Evolutionary conservation across 2,888 invertebrate species (phyloP).

Genomic region (Leuctra nigra): DNA sequence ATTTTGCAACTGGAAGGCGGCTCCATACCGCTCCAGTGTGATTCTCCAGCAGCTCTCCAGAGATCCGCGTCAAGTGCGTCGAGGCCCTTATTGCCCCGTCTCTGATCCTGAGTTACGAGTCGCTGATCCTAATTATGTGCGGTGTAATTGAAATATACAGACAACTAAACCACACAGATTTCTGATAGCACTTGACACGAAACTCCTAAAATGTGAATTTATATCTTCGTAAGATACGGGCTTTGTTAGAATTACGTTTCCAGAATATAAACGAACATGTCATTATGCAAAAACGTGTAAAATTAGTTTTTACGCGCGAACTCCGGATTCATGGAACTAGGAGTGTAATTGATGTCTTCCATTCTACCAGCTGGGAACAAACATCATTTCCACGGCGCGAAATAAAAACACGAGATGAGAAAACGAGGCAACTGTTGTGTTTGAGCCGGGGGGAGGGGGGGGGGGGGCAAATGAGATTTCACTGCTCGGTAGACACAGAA

Average conservation of each 20-base stretch:
- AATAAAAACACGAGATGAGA: slow-evolving; percentile 16
- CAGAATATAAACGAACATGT: slow-evolving; percentile 12
- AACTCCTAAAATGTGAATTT: slow-evolving; percentile 12
- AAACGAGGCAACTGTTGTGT: not conserved
- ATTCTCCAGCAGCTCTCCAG: too few relatives aligned
- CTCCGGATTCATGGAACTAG: slow-evolving; percentile 1
- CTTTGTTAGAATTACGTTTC: slow-evolving; percentile 11
- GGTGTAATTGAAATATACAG: too few relatives aligned
- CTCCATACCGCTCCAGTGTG: too few relatives aligned
- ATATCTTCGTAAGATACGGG: not conserved
- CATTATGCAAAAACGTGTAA: slow-evolving; percentile 15
- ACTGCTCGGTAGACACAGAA: slow-evolving; percentile 1
- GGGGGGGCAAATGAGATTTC: slow-evolving; percentile 15
- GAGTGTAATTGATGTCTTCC: slow-evolving; percentile 8
- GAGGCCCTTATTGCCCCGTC: too few relatives aligned
- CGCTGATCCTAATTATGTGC: too few relatives aligned
- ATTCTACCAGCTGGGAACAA: slow-evolving; percentile 15
- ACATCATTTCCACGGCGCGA: slow-evolving; percentile 4
- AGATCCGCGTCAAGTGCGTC: too few relatives aligned
- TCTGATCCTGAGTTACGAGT: too few relatives aligned
- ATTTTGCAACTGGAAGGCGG: too few relatives aligned
- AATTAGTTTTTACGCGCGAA: not conserved
- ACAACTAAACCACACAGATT: too few relatives aligned
- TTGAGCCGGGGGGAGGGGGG: not conserved
- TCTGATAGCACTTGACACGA: too few relatives aligned